Base-by-base conservation (phyloP, 2,797 vertebrate genomes). In the Cossypha dichroa region DNA sequence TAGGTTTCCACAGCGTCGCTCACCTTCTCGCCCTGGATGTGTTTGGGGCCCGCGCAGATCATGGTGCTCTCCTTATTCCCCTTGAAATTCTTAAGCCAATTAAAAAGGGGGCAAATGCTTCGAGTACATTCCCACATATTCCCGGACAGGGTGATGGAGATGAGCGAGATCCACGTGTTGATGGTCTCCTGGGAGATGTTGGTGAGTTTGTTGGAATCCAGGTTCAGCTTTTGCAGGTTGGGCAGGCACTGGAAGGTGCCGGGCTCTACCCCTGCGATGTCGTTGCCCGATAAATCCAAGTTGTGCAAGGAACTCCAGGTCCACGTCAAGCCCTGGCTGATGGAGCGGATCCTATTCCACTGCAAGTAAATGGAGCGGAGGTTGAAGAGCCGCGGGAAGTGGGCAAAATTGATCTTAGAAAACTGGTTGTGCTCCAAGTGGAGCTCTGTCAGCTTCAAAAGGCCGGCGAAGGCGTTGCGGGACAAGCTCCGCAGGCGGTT, bases 381-480 rank as follows among this genome's bases (percentile, higher is more conserved):
- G 97, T 99, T 99, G 94, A 98, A 99, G 97, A 99, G 98, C 33
- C 99, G 99, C 7, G 99, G 99, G 81, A 99, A 99, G 97, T 99
- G 99, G 77, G 99, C 99, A 76, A 99, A 99, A 85, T 99, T 99
- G 94, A 99, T 99, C 98, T 99, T 99, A 41, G 99, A 99, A 96
- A 99, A 99, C 97, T 99, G 99, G 96, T 99, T 99, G 97, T 99
- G 99, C 96, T 99, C 99, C 98, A 99, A 86, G 86, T 99, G 99
- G 72, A 99, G 98, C 97, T 99, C 99, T 0, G 98, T 98, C 70
- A 99, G 90, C 96, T 99, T 99, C n/a, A 99, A 93, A 34, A 99
- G 99, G 85, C 99, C 99, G 2, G 99, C 99, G 21, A 99, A 99
- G 49, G 99, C 99, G 4, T 99, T 99, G 15, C 99, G 98, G 9